Base-by-base conservation (phyloP, 2,888 invertebrate genomes). In the Sceliomorpha sp. region DNA sequence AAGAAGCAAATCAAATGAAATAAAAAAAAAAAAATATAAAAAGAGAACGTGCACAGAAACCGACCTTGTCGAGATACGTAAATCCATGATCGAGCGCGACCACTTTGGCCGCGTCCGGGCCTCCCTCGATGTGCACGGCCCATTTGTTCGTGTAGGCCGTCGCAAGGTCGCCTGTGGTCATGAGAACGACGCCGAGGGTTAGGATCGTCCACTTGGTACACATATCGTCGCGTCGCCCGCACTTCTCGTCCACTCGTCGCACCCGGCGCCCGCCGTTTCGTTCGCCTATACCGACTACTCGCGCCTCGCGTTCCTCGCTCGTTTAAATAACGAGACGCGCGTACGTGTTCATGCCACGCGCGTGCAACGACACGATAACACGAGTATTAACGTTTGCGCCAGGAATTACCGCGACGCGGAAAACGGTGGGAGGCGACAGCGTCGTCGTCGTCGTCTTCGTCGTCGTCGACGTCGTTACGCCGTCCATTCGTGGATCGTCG, bases 1-100 rank as follows among this genome's bases (percentile, higher is more conserved):
- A n/a, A n/a, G n/a, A n/a, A n/a, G n/a, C n/a, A n/a, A n/a, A n/a
- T n/a, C n/a, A n/a, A n/a, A n/a, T n/a, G n/a, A n/a, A n/a, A n/a
- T n/a, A n/a, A n/a, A n/a, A n/a, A n/a, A n/a, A n/a, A n/a, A n/a
- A n/a, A n/a, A n/a, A n/a, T n/a, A n/a, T n/a, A n/a, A n/a, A n/a
- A n/a, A n/a, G n/a, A n/a, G n/a, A n/a, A n/a, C n/a, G n/a, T n/a
- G n/a, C n/a, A n/a, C n/a, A 29, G 13, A 44, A 5, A 32, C 34
- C 24, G 15, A 92, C 92, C 90, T 90, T 84, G 77, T 90, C 90
- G 39, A 89, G 81, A 82, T 91, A 89, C 63, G 84, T 87, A 87
- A 91, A 92, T 75, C 91, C 92, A 85, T 92, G 90, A 75, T 90
- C 90, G 70, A 78, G 77, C 9, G 92, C 92, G 62, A 92, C 89